Conservation (phyloP, 2,888 invertebrate genomes). For the Urechis unicinctus region DNA sequence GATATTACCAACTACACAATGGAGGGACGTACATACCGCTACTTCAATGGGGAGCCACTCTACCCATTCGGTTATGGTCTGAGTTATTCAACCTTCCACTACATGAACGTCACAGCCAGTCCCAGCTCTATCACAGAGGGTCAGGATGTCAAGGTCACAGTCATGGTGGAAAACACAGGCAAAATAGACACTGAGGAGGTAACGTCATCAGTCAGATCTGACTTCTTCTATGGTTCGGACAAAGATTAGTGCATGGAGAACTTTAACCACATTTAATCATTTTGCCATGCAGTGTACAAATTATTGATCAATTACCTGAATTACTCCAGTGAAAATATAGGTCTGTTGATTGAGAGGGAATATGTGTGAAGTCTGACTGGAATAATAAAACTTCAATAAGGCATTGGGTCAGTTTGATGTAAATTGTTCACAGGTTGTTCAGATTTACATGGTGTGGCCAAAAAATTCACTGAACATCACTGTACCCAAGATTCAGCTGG, state of each 20-base stretch:
- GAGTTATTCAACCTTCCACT: neutral
- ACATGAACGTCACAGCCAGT: neutral
- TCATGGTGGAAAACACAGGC: neutral
- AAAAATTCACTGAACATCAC: constrained; percentile 18
- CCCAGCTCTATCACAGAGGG: neutral
- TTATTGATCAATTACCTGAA: no score
- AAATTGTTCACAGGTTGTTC: no score
- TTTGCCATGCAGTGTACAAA: no score
- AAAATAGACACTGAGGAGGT: neutral
- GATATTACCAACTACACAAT: neutral
- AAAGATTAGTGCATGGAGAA: no score
- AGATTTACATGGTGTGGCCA: constrained; percentile 31
- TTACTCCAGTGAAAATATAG: no score
- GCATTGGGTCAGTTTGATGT: no score
- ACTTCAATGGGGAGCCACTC: neutral
- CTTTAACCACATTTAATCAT: no score
- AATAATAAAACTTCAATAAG: no score
- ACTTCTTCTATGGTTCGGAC: no score
- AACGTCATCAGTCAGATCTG: neutral
- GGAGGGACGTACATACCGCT: neutral
- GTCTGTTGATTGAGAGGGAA: no score
- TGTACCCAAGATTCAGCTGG: constrained; percentile 30
- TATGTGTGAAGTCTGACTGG: no score
- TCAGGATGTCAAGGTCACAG: neutral
- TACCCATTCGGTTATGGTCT: neutral